These are phyloP conservation scores for Cuniculus paca DNA, from an alignment of 2,797 vertebrate genomes.

Conservation along the genomic window DNA sequence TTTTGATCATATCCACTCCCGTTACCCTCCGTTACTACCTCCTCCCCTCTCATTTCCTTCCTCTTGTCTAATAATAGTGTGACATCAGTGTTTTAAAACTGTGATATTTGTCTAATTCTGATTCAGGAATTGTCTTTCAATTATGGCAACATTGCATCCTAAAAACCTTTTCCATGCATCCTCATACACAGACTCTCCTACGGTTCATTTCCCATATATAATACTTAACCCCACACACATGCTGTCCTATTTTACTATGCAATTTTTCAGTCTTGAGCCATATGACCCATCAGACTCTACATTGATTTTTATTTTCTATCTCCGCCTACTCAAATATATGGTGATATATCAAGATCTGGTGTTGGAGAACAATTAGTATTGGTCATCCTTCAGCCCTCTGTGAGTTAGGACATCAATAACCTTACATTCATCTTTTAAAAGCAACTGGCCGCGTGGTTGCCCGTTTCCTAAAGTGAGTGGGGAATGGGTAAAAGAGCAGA, in stretches of 20 bases:
- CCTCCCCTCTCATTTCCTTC: background rate
- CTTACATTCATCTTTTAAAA: background rate
- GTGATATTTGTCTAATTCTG: background rate
- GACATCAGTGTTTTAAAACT: background rate
- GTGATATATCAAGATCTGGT: background rate
- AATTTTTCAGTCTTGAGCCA: background rate
- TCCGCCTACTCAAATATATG: background rate
- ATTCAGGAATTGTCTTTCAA: constrained; percentile 36
- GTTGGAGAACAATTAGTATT: background rate
- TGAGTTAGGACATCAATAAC: background rate
- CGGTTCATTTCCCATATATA: background rate
- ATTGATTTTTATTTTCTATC: constrained; percentile 55
- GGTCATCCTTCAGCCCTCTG: background rate
- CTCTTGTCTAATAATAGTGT: background rate
- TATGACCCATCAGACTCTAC: background rate
- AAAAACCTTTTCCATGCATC: background rate
- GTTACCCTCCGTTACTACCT: background rate
- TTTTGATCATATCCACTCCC: background rate
- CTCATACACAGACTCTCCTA: background rate
- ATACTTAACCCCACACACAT: background rate
- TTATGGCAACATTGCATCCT: background rate
- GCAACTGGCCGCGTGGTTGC: background rate
- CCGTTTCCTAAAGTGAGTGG: background rate
- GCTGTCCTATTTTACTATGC: background rate
- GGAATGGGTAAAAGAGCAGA: background rate